Evolutionary conservation across 2,113 vertebrate genomes (phyloP).

Genomic region (Phainopepla nitens): DNA sequence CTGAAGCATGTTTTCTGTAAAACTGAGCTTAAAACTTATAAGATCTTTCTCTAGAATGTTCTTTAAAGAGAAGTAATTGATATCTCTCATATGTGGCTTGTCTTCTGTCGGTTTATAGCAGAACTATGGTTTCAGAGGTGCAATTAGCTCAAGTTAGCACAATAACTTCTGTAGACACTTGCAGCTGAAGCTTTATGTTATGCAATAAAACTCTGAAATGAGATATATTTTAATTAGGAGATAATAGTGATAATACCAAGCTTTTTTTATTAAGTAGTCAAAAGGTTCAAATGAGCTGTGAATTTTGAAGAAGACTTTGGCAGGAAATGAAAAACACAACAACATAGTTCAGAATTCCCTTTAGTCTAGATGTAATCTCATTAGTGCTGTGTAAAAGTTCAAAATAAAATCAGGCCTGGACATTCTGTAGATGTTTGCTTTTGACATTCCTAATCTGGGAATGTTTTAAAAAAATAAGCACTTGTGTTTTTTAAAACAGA

Average conservation of each 20-base stretch:
- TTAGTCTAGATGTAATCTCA: not conserved
- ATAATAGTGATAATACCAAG: constrained; percentile 64
- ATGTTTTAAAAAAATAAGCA: not conserved
- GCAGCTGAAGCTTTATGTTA: constrained; percentile 54
- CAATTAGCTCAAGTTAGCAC: constrained; percentile 34
- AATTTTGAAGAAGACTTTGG: constrained; percentile 59
- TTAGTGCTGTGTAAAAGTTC: not conserved
- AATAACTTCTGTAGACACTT: constrained; percentile 53
- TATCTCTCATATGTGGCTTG: not conserved
- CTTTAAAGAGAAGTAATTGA: not conserved
- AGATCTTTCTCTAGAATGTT: not conserved
- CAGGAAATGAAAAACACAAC: constrained; percentile 26
- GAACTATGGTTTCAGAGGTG: constrained; percentile 21
- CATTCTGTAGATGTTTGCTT: not conserved
- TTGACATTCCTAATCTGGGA: not conserved
- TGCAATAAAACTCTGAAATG: constrained; percentile 60
- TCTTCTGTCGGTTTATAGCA: not conserved
- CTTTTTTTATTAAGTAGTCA: constrained; percentile 73
- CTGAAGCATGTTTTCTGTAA: not conserved
- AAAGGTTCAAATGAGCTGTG: constrained; percentile 65
- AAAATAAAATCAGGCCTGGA: not conserved
- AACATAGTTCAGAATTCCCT: not conserved
- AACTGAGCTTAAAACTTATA: not conserved
- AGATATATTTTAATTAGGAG: constrained; percentile 70
- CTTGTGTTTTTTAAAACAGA: not conserved